Evolutionary conservation across 1,140 invertebrate species (phyloP), one percentile per base, ranked within the genome.

Genomic region (Drosophila sproati): DNA sequence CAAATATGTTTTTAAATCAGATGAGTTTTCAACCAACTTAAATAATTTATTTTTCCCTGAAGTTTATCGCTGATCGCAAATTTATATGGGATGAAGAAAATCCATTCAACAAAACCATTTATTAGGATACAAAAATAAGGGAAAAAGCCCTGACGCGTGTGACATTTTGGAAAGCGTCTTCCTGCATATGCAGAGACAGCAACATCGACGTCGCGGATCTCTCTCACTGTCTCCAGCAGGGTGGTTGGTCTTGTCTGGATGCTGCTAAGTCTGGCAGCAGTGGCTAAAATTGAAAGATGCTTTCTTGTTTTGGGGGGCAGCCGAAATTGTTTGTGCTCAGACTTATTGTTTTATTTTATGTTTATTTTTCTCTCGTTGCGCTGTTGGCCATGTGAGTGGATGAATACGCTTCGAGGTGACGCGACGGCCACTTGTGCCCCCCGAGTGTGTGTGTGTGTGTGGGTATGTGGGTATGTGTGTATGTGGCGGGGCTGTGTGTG

Each of bases 111-210:
- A 35, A 60, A 5, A 35, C 7, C 12, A 35, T 60, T 48, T 35
- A 31, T 7, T 10, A 60, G 31, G n/a, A 41, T 60, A 35, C 34
- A 41, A 52, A 68, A 57, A 51, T 72, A 78, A 79, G 72, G 51
- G 59, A 82, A 73, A 82, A 87, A 77, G 54, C 57, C 67, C 73
- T 83, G 85, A 80, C 77, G 80, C 83, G 80, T 88, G 85, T 83
- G 73, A 83, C 83, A 88, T 79, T 88, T 88, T 89, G 85, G 51
- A 73, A 54, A 83, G 73, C 61, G 35, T 72, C 54, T 54, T 81
- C 3, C 45, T 55, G 57, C 73, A 69, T 64, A 39, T 63, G 51
- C 48, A 45, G 66, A 62, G 29, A 12, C 12, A 45, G 62, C 35
- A 31, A 39, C 10, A 47, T 32, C 56, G 41, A 37, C 60, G 32